These are phyloP conservation scores for Coptotermes formosanus DNA, from an alignment of 1,140 invertebrate species.

Conservation along the genomic window DNA sequence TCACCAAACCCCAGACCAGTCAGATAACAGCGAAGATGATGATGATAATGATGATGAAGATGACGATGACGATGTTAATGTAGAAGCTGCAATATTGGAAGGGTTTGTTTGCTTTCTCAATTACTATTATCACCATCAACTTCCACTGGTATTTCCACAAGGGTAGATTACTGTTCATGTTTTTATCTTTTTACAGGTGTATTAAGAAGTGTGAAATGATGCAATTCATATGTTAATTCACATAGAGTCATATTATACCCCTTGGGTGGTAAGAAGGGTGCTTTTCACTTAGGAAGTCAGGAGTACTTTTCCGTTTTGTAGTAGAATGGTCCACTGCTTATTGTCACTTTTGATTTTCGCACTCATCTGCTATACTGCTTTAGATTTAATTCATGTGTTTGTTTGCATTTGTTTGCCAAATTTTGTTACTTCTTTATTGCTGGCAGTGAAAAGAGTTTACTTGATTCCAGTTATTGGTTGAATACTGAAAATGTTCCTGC, in stretches of 20 bases:
- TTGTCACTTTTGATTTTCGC: neutral
- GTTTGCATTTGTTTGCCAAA: too few species aligned
- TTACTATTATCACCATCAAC: neutral
- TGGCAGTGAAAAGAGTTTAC: too few species aligned
- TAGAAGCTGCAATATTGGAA: constrained; percentile 42
- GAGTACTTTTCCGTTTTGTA: too few species aligned
- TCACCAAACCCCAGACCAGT: constrained; percentile 13
- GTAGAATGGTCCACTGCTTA: neutral
- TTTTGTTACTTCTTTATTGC: too few species aligned
- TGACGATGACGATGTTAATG: constrained; percentile 42
- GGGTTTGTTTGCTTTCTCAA: constrained; percentile 39
- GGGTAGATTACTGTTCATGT: neutral
- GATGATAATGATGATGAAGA: constrained; percentile 41
- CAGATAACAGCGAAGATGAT: constrained; percentile 40
- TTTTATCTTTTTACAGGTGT: too few species aligned
- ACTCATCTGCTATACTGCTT: neutral
- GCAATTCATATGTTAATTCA: neutral
- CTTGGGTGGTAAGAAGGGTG: neutral
- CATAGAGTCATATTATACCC: neutral
- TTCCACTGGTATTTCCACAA: neutral
- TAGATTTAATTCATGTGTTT: too few species aligned
- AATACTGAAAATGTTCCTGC: too few species aligned
- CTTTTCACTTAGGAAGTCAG: neutral
- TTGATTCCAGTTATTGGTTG: too few species aligned
- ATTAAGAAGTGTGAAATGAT: too few species aligned